Percentiles rank a stretch among this genome's conserved stretches.
These are phyloP conservation scores for Hypothenemus hampei DNA, from an alignment of 1,140 invertebrate species.

Conservation along the genomic window DNA sequence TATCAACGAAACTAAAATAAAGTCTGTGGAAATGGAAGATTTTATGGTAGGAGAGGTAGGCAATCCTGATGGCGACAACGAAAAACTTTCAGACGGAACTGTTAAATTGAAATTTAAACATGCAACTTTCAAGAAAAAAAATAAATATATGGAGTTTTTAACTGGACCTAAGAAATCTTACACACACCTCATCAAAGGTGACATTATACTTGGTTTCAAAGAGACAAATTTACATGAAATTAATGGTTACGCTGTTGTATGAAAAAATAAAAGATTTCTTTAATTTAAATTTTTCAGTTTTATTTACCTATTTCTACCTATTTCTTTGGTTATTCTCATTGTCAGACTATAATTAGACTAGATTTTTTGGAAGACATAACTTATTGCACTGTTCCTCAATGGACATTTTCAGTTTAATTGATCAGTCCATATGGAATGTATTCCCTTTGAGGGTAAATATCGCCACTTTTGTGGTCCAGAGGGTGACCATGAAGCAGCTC, in stretches of 20 bases:
- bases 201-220: constrained; percentile 38
- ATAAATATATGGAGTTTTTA: constrained; percentile 23
- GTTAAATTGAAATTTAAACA: constrained; percentile 36
- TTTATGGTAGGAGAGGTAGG: constrained; percentile 35
- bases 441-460: constrained; percentile 40
- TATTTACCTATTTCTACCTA: too few relatives aligned
- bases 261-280: background rate
- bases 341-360: background rate
- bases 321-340: background rate
- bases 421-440: constrained; percentile 45
- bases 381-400: background rate
- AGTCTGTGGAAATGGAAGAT: constrained; percentile 22
- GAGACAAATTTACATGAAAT: constrained; percentile 40
- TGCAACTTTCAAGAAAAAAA: constrained; percentile 31
- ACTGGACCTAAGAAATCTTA: constrained; percentile 34
- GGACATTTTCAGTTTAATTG: constrained; percentile 32
- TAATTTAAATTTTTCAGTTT: background rate
- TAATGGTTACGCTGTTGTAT: constrained; percentile 31
- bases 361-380: background rate
- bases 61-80: constrained; percentile 32
- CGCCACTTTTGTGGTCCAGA: constrained; percentile 45
- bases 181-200: constrained; percentile 40
- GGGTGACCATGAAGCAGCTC: constrained; percentile 72
- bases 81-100: constrained; percentile 30
- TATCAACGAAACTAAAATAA: constrained; percentile 39